Percentiles rank a stretch among this genome's conserved stretches.
Conservation (phyloP, 2,113 vertebrate species). For the Crotalus viridis region DNA sequence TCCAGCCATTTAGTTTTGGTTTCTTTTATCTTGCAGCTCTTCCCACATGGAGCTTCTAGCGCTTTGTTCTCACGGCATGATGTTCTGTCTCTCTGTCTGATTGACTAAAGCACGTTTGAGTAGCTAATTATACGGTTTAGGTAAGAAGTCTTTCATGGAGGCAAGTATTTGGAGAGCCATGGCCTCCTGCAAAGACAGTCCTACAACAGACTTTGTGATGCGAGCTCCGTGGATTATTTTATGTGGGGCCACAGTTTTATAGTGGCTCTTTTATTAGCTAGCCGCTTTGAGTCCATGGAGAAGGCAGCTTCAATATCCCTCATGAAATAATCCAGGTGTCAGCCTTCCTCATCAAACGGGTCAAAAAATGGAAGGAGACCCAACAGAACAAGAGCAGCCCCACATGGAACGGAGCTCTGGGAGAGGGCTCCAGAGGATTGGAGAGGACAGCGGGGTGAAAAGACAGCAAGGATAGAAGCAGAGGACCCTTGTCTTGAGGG, state of each 20-base stretch:
- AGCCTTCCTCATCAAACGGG: neutral
- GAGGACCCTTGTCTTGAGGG: neutral
- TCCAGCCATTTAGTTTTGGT: neutral
- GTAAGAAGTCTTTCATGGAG: neutral
- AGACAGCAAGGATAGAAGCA: neutral
- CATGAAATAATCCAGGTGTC: neutral
- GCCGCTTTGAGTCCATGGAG: neutral
- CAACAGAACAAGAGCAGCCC: neutral
- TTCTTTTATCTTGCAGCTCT: neutral
- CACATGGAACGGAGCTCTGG: neutral
- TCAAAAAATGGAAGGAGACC: neutral
- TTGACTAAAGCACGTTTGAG: neutral
- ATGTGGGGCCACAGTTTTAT: neutral
- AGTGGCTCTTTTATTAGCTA: neutral
- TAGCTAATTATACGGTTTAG: neutral
- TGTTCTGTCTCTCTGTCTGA: neutral
- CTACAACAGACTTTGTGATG: neutral
- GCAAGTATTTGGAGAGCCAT: neutral
- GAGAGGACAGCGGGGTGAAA: neutral
- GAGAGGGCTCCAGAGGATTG: neutral
- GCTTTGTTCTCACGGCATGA: neutral
- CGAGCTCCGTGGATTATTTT: neutral
- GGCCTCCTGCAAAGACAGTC: neutral
- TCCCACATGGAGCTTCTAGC: neutral
- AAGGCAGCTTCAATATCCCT: neutral